Percentiles rank a stretch among this genome's conserved stretches.
phyloP scores from a whole-genome alignment of 2,797 vertebrate genomes.

The Bradypodion ventrale region DNA sequence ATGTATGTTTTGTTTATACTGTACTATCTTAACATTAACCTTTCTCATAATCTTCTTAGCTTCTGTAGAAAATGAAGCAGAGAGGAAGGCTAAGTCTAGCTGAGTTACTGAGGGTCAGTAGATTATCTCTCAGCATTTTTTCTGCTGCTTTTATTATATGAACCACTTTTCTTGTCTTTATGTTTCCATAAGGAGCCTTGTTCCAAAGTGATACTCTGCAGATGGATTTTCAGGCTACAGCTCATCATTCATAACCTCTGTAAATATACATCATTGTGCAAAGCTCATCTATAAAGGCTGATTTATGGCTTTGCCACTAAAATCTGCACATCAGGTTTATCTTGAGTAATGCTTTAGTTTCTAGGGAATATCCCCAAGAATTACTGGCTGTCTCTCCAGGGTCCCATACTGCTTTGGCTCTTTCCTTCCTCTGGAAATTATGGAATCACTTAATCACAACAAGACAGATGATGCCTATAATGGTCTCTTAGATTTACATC shows the following conservation, averaged over 20 bases:
- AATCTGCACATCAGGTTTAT: slow-evolving; percentile 67
- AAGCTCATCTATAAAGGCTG: slow-evolving; percentile 62
- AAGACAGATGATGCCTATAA: slow-evolving; percentile 45
- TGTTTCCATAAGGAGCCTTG: slow-evolving; percentile 12
- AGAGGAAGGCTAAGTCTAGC: neutral
- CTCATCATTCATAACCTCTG: slow-evolving; percentile 56
- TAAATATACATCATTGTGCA: slow-evolving; percentile 59
- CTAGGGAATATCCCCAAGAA: slow-evolving; percentile 63
- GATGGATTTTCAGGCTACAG: slow-evolving; percentile 56
- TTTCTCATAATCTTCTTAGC: neutral
- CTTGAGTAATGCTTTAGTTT: slow-evolving; percentile 65
- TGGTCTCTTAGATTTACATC: slow-evolving; percentile 54
- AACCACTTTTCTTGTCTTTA: neutral
- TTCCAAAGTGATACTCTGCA: slow-evolving; percentile 22
- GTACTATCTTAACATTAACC: neutral
- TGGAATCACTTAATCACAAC: slow-evolving; percentile 67
- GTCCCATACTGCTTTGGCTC: slow-evolving; percentile 59
- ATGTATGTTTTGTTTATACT: neutral
- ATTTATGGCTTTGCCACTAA: slow-evolving; percentile 66
- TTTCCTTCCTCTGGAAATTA: slow-evolving; percentile 65
- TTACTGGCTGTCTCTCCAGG: slow-evolving; percentile 64
- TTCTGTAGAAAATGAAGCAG: slow-evolving; percentile 5
- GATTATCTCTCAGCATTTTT: neutral
- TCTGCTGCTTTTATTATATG: slow-evolving; percentile 10
- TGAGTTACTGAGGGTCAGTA: neutral